Conservation (phyloP, 2,888 invertebrate genomes). For the Ashinkailepas kermadecensis region DNA sequence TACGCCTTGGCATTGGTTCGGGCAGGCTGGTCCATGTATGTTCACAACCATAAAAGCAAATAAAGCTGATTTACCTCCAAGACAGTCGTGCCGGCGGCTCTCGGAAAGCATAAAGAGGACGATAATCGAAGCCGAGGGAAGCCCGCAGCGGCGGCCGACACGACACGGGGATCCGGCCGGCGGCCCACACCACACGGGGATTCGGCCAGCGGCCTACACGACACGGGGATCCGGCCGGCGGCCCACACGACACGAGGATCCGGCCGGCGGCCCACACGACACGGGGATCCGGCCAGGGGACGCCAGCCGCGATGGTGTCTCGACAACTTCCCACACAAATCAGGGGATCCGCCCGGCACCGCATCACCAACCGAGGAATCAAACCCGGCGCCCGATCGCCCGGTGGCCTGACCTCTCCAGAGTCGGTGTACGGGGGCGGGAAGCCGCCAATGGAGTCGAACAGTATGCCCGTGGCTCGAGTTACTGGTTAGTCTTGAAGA, state of each 20-base stretch:
- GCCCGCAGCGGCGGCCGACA: not conserved
- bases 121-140: conserved; percentile 8
- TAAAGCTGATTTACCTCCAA: not conserved
- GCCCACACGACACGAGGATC: no score
- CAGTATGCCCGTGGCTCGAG: no score
- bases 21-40: not conserved
- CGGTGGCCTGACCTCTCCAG: not conserved
- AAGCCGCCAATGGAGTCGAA: no score
- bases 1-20: not conserved
- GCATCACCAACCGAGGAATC: not conserved
- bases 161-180: not conserved
- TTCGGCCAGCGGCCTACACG: no score
- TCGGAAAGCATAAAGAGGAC: not conserved
- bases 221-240: no score
- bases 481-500: no score
- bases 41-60: conserved; percentile 14
- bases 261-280: no score
- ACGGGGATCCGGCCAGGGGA: no score
- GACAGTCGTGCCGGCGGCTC: not conserved
- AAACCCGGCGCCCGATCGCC: not conserved
- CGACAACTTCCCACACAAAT: conserved; percentile 15
- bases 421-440: no score
- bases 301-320: not conserved
- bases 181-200: not conserved
- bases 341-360: not conserved